Percentiles rank a stretch among this genome's conserved stretches.
Conservation (phyloP, 2,113 vertebrate species). For the Cranoglanis bouderius region DNA sequence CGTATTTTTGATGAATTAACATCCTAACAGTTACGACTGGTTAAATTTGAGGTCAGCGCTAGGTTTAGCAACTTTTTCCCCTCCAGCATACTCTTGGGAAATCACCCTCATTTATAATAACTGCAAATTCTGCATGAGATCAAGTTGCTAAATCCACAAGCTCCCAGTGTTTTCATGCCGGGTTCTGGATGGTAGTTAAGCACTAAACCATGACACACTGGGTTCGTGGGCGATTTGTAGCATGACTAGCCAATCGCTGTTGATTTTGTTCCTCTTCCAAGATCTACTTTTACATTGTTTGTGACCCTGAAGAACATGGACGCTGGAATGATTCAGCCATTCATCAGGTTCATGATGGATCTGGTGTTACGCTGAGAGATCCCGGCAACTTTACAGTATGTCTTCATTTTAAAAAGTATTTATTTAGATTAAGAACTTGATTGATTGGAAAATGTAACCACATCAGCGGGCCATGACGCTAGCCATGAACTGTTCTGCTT, state of each 20-base stretch:
- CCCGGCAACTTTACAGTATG: background rate
- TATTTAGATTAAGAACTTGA: slow-evolving; percentile 19
- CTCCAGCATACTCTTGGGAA: background rate
- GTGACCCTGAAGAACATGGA: background rate
- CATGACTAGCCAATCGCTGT: background rate
- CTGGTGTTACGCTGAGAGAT: background rate
- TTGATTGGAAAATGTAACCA: slow-evolving; percentile 36
- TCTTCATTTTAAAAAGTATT: background rate
- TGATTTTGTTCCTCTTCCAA: background rate
- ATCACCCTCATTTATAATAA: slow-evolving; percentile 9
- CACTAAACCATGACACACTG: slow-evolving; percentile 42
- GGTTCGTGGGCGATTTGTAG: slow-evolving; percentile 5
- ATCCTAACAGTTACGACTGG: slow-evolving; percentile 15
- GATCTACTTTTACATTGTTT: background rate
- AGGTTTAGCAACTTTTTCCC: background rate
- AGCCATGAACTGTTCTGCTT: slow-evolving; percentile 23
- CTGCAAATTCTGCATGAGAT: slow-evolving; percentile 10
- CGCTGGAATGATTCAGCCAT: background rate
- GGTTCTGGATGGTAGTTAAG: slow-evolving; percentile 5
- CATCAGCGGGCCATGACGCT: slow-evolving; percentile 24
- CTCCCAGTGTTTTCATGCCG: background rate
- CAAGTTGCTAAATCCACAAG: background rate
- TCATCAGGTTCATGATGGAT: slow-evolving; percentile 3
- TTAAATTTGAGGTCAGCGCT: background rate
- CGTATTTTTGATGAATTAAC: background rate